Base-by-base conservation (phyloP, 2,113 vertebrate species). In the Percopsis transmontana region DNA sequence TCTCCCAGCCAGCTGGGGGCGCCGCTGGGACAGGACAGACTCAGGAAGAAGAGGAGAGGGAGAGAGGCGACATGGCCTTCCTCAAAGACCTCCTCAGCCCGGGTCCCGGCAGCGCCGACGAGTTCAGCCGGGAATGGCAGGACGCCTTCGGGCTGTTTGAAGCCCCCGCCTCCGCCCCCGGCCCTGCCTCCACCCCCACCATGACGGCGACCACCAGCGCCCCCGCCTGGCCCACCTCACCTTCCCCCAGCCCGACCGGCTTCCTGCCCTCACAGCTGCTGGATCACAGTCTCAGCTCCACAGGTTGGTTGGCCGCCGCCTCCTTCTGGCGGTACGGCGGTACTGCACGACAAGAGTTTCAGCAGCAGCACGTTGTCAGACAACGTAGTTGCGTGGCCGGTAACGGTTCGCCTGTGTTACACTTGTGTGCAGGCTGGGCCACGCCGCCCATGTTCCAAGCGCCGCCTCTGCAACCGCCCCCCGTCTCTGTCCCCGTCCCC, bases 191-290 rank as follows among this genome's bases (percentile, higher is more conserved):
- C 16, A 13, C 51, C n/a, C 65, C 33, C 48, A 56, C 18, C n/a
- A 51, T 19, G 19, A 16, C 10, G 0, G 14, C 80, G 2, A 41
- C 18, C 19, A 1, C 23, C 1, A 57, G 18, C 14, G 13, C 38
- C 38, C 70, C 19, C 39, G 20, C 11, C 20, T 19, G 82, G 80
- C 9, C 67, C 14, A 0, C 50, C 86, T 13, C 90, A 92, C 4
- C 72, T 72, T 65, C 85, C 70, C 68, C 82, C n/a, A 90, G 77
- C 54, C 89, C 91, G 1, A 74, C 91, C 0, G 85, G 87, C 59
- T 96, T 95, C 84, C 87, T 94, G 62, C 92, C 93, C 21, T 97
- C 95, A 23, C 93, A 96, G 40, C 92, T 96, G 40, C 92, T 96
- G 62, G 95, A 97, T 72, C 91, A 94, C 72, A 94, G 93, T 45